Evolutionary conservation across 2,113 vertebrate species (phyloP).

Genomic region (Meleagris gallopavo): DNA sequence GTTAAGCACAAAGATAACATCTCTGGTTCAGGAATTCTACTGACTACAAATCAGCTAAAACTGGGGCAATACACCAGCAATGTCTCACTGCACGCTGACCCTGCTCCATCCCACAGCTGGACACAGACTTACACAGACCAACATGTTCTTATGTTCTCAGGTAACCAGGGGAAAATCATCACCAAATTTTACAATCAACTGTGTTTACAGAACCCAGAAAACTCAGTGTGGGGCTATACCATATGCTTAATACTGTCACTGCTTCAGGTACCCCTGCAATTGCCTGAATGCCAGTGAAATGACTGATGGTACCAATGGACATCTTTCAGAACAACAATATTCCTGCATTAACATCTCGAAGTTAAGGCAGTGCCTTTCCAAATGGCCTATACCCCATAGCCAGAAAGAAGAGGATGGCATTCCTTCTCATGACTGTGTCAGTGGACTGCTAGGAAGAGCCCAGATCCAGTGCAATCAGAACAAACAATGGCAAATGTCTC

Average conservation of each 20-base stretch:
- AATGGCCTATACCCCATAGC: background rate
- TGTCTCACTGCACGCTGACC: background rate
- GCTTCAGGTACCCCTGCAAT: background rate
- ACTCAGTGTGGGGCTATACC: background rate
- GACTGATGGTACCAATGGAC: background rate
- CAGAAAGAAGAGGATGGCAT: background rate
- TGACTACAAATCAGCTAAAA: background rate
- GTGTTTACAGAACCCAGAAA: background rate
- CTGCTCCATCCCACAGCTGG: background rate
- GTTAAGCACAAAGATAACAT: constrained; percentile 30
- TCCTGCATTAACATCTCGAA: background rate
- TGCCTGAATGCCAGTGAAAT: background rate
- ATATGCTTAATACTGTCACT: background rate
- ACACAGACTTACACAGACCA: background rate
- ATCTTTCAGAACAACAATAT: background rate
- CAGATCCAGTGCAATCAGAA: constrained; percentile 42
- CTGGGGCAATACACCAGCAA: background rate
- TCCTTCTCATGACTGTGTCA: background rate
- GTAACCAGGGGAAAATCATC: background rate
- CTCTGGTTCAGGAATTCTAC: background rate
- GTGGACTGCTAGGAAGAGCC: constrained; percentile 35
- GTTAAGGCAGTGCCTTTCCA: background rate
- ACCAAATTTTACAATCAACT: background rate
- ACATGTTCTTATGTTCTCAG: background rate
- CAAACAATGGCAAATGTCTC: constrained; percentile 3